phyloP scores from a whole-genome alignment of 1,140 invertebrate species.

The Drosophila asahinai region DNA sequence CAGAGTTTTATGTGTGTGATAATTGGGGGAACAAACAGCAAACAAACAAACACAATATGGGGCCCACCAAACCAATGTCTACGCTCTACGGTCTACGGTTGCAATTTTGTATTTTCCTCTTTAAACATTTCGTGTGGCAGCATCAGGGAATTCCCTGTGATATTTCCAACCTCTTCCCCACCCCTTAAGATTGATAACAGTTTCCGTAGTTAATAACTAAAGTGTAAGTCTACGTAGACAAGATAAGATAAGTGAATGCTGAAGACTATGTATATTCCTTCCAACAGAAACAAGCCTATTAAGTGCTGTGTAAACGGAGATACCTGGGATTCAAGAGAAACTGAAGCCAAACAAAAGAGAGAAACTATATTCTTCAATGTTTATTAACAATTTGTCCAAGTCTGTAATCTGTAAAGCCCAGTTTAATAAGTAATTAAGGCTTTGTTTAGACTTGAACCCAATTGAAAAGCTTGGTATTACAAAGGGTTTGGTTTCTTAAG shows the following conservation, averaged over 20 bases:
- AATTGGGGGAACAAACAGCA: background rate
- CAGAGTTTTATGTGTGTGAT: conserved; percentile 10
- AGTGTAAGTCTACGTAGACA: background rate
- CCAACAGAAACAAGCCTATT: background rate
- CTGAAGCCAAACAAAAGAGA: background rate
- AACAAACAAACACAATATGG: too few species aligned
- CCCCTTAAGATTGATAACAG: background rate
- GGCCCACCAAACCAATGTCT: conserved; percentile 2
- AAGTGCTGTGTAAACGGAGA: background rate
- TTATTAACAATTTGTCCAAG: too few species aligned
- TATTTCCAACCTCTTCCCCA: background rate
- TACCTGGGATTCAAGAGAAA: background rate
- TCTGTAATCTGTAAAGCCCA: too few species aligned
- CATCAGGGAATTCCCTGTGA: conserved; percentile 1
- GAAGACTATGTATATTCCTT: background rate
- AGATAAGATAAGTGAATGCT: conserved; percentile 11
- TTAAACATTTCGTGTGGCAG: background rate
- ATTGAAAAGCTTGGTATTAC: background rate
- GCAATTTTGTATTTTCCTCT: conserved; percentile 4
- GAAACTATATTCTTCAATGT: too few species aligned
- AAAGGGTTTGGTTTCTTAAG: background rate
- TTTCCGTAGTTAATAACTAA: background rate
- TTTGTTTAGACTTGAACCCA: background rate
- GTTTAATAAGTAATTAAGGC: background rate
- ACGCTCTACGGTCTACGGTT: background rate